Percentiles rank a stretch among this genome's conserved stretches.
phyloP scores from a whole-genome alignment of 2,113 vertebrate species.

The Halcyon senegalensis region DNA sequence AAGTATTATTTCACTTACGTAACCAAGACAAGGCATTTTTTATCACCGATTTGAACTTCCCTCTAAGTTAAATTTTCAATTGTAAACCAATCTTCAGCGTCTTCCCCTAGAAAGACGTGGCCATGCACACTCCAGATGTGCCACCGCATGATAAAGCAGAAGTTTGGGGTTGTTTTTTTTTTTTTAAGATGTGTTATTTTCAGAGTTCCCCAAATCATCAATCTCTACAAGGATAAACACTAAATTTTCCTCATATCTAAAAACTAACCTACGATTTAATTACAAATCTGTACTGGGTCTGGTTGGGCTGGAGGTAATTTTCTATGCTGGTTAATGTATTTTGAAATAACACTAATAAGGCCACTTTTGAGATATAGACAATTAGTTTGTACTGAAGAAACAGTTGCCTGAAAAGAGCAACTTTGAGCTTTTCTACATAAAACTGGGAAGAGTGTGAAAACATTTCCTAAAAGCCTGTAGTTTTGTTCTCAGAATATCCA shows the following conservation, averaged over 20 bases:
- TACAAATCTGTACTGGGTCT: not conserved
- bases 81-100: not conserved
- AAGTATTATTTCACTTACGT: not conserved
- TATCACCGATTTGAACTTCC: not conserved
- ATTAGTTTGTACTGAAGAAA: not conserved
- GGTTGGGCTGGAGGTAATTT: not conserved
- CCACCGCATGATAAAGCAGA: not conserved
- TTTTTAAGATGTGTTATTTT: not conserved
- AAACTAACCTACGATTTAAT: not conserved
- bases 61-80: not conserved
- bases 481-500: not conserved
- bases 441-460: not conserved
- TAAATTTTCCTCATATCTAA: not conserved
- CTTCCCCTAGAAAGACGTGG: not conserved
- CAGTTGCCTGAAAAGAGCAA: not conserved
- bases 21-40: not conserved
- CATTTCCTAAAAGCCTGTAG: not conserved
- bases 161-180: rapidly evolving
- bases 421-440: not conserved
- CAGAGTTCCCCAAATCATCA: not conserved
- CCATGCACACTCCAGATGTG: not conserved
- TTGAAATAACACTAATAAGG: not conserved
- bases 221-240: not conserved
- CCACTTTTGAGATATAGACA: not conserved
- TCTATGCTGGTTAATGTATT: not conserved